Evolutionary conservation across 2,888 invertebrate genomes (phyloP), one percentile per base, ranked within the genome.

Genomic region (Xanthorhoe designata): DNA sequence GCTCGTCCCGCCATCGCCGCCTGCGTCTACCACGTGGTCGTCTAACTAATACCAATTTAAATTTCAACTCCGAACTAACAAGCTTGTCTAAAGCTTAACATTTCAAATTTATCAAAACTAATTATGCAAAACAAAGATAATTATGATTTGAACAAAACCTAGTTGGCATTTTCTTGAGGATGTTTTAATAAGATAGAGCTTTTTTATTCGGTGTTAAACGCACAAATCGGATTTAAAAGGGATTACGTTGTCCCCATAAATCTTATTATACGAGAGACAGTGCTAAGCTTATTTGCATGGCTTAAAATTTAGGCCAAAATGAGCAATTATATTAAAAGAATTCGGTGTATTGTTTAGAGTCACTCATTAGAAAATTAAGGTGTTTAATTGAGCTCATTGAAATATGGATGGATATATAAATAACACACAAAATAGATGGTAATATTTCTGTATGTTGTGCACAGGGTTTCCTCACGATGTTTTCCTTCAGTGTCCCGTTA

Each of bases 211-310:
- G 69, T 80, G 81, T 81, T 82, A 78, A 80, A 80, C 79, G 81
- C 77, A 81, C 81, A 84, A 84, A 86, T 85, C 81, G 82, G 85
- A 83, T 87, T 84, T 78, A 69, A 63, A 78, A 77, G 75, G 81
- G 84, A 84, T 86, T 83, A 85, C 73, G 72, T 76, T 82, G 84
- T 83, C 83, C 74, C 78, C 77, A 83, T 85, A 83, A 86, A 85
- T 87, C 84, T 83, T 84, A 82, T 83, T 80, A 82, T 29, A 59
- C 71, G 74, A 70, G 72, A 73, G 69, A 74, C 72, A 74, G 68
- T 70, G 72, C 60, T 75, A 74, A 77, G 76, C 81, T 78, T 84
- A 80, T 85, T 82, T 79, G 79, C 80, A 79, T 79, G 75, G 73
- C 78, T 79, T 73, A 73, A 74, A 76, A 76, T 75, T 79, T 67